Conservation (phyloP, 2,113 vertebrate species). For the Hipposideros armiger region DNA sequence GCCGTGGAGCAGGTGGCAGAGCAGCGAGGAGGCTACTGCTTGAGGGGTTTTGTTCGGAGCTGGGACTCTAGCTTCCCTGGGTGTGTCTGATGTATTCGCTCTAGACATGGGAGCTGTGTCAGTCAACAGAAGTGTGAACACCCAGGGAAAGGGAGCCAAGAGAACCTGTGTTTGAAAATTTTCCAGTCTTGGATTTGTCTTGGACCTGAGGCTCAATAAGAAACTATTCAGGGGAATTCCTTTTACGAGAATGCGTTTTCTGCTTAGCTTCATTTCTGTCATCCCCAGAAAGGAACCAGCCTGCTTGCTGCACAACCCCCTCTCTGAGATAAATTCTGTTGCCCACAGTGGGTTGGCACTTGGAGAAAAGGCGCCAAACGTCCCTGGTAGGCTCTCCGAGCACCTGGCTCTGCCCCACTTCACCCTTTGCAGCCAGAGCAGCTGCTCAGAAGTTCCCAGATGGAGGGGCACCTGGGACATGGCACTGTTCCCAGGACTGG, state of each 20-base stretch:
- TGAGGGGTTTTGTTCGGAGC: not conserved
- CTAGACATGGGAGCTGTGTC: not conserved
- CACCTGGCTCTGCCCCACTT: not conserved
- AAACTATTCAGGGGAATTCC: not conserved
- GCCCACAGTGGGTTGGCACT: fast-evolving
- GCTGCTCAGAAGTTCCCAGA: not conserved
- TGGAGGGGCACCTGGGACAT: not conserved
- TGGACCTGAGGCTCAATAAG: not conserved
- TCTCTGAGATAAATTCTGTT: fast-evolving
- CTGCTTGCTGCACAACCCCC: not conserved
- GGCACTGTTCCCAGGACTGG: fast-evolving
- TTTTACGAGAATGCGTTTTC: not conserved
- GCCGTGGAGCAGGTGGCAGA: not conserved
- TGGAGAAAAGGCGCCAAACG: fast-evolving
- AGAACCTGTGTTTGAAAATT: not conserved
- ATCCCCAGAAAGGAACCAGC: not conserved
- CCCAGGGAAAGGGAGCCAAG: not conserved
- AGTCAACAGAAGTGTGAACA: not conserved
- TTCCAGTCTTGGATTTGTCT: not conserved
- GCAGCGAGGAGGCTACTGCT: not conserved
- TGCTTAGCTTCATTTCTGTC: not conserved
- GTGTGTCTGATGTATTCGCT: not conserved
- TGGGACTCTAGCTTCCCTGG: not conserved
- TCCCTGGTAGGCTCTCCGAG: not conserved
- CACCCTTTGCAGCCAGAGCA: not conserved